A percentile compares a stretch with the other conserved stretches of the same genome.
phyloP scores from a whole-genome alignment of 2,797 vertebrate species.

The Pteropus rufus region DNA sequence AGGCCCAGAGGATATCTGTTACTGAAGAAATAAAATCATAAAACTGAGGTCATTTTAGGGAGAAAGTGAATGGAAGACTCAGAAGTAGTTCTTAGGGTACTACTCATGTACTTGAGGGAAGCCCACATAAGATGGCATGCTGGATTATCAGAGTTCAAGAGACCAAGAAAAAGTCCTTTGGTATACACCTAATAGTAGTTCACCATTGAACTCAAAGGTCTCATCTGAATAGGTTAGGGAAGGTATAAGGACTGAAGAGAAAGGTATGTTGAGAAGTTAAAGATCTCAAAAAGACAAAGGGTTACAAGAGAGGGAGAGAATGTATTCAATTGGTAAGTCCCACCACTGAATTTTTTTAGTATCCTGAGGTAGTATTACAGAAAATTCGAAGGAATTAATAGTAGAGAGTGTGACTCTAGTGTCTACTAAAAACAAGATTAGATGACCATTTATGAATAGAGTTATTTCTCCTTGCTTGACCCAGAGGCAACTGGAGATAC shows the following conservation, averaged over 20 bases:
- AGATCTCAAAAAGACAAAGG: neutral
- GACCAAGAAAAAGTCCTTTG: neutral
- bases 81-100: neutral
- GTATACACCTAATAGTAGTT: neutral
- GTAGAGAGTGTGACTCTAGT: neutral
- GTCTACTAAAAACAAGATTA: conserved; percentile 16
- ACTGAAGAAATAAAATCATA: neutral
- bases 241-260: neutral
- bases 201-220: neutral
- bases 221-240: neutral
- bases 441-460: neutral
- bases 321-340: neutral
- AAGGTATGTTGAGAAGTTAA: conserved; percentile 14
- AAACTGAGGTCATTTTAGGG: conserved; percentile 19
- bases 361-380: neutral
- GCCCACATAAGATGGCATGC: neutral
- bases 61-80: neutral
- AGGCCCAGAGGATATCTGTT: neutral
- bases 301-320: neutral
- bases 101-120: neutral
- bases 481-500: neutral
- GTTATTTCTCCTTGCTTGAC: conserved; percentile 13
- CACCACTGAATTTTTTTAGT: neutral
- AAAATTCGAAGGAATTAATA: neutral
- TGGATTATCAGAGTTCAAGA: neutral